Percentiles rank a stretch among this genome's conserved stretches.
Evolutionary conservation across 2,888 invertebrate species (phyloP).

Genomic region (Hetaerina titia): DNA sequence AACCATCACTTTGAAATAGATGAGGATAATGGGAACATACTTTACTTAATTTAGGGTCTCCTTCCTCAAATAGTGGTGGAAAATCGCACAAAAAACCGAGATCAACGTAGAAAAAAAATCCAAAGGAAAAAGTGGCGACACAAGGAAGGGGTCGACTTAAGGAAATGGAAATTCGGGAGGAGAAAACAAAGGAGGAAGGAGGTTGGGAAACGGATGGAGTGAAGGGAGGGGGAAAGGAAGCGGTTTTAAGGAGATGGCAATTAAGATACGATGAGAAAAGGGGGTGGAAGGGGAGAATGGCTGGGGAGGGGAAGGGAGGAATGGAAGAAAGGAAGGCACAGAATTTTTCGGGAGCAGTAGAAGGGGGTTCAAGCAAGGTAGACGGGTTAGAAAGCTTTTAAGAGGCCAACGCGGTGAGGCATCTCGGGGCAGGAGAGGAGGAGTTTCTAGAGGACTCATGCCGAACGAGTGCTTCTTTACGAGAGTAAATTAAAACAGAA

Average conservation of each 20-base stretch:
- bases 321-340: background rate
- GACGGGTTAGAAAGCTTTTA: slow-evolving; percentile 12
- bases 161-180: background rate
- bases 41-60: background rate
- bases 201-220: background rate
- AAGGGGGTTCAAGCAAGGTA: background rate
- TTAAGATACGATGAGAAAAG: slow-evolving; percentile 39
- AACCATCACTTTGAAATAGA: background rate
- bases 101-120: background rate
- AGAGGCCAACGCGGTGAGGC: background rate
- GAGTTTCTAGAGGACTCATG: background rate
- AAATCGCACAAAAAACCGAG: background rate
- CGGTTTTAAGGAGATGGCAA: slow-evolving; percentile 51
- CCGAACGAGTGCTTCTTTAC: background rate
- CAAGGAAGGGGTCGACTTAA: background rate
- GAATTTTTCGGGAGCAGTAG: background rate
- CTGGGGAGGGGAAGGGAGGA: background rate
- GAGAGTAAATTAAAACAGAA: slow-evolving; percentile 46
- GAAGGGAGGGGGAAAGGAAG: background rate
- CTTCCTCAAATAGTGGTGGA: background rate
- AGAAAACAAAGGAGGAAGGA: slow-evolving; percentile 3
- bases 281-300: background rate
- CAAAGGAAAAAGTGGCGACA: background rate
- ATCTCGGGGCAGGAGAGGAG: background rate
- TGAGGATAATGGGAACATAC: no score